Percentiles rank a stretch among this genome's conserved stretches.
Evolutionary conservation across 2,888 invertebrate species (phyloP).

Genomic region (Lumbricus terrestris): DNA sequence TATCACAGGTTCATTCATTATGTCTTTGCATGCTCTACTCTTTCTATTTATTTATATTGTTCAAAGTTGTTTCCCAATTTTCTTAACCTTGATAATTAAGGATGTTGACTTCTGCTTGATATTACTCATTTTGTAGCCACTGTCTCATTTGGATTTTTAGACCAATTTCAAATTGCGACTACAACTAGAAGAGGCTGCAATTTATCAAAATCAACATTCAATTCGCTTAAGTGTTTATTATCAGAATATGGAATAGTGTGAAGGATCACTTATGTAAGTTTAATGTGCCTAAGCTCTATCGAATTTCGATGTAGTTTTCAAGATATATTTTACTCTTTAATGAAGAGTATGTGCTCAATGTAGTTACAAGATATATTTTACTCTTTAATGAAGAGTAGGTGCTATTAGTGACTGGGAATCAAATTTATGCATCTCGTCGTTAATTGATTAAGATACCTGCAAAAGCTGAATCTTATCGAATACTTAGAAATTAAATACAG

Average conservation of each 20-base stretch:
- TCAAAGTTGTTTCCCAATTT: neutral
- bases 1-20: conserved; percentile 47
- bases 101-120: neutral
- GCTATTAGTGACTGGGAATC: no score
- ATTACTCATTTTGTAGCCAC: neutral
- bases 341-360: no score
- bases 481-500: neutral
- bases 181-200: no score
- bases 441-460: neutral
- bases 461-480: neutral
- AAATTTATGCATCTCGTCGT: neutral
- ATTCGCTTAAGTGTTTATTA: no score
- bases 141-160: neutral
- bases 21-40: neutral
- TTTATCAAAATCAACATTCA: no score
- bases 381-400: no score
- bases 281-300: no score
- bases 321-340: no score
- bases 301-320: no score
- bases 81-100: neutral
- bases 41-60: neutral
- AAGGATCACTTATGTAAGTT: no score
- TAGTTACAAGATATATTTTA: no score
- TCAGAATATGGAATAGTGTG: no score
- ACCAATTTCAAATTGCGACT: neutral